Base-by-base conservation (phyloP, 2,797 vertebrate genomes). In the Poecilia picta region DNA sequence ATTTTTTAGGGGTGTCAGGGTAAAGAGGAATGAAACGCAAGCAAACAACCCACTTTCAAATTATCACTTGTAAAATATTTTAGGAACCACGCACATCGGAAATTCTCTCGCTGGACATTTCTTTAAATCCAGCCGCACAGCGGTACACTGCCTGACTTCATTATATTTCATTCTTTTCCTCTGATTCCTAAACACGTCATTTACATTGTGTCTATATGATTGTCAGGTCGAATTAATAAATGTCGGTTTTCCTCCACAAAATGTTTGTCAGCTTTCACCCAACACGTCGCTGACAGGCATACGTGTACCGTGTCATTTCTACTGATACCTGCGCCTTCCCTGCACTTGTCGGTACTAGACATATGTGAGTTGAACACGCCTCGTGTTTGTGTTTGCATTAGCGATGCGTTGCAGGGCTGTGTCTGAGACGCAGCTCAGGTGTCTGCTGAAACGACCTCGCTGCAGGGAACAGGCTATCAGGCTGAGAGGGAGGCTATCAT, bases 401-500 rank as follows among this genome's bases (percentile, higher is more conserved):
- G 87, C 85, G 87, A 87, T 88, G 90, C 81, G 41, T 88, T 88
- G 83, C 86, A 81, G 87, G 88, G 84, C 82, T 90, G 91, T 90
- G 91, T 91, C 89, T 91, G 83, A 93, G 89, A 89, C 82, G 87
- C 89, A 90, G 88, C 91, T 92, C 90, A 94, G 93, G 91, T 94
- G 93, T 93, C 92, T 93, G 92, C 84, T 87, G 90, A 89, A 92
- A 93, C 91, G 92, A 95, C 93, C 94, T 94, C 94, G 93, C 94
- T 95, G 93, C 93, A 93, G 93, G 93, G 94, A 94, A 94, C 90
- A 85, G 90, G 92, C 94, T 93, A 95, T 94, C 94, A 92, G 92
- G 89, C 92, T 93, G 91, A 94, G 92, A 92, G 92, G 91, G 91
- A 93, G 92, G 90, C 93, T 94, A 94, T 94, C 94, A 94, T 94